phyloP scores from a whole-genome alignment of 2,888 invertebrate species.

The Spodoptera exigua region DNA sequence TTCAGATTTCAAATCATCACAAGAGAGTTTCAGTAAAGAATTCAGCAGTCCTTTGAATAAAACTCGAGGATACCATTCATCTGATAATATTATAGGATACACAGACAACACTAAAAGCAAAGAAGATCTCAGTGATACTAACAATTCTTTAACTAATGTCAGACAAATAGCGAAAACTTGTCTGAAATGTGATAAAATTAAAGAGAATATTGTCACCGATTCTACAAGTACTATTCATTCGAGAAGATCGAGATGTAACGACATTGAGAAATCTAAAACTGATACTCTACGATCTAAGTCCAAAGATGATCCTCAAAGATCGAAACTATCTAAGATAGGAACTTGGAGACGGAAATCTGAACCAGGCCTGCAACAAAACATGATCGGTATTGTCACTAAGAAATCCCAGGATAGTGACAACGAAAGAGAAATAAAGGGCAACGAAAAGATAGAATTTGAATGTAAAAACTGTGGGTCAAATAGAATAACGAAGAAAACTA shows the following conservation, averaged over 20 bases:
- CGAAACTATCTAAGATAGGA: constrained; percentile 87
- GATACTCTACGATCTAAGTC: constrained; percentile 87
- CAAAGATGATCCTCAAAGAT: constrained; percentile 86
- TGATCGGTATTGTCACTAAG: constrained; percentile 71
- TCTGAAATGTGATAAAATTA: constrained; percentile 85
- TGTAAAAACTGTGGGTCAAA: constrained; percentile 85
- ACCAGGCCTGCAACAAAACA: constrained; percentile 89
- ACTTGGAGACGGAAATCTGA: constrained; percentile 93
- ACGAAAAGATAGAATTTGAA: constrained; percentile 85
- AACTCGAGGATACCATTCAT: constrained; percentile 84
- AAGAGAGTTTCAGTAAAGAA: constrained; percentile 85
- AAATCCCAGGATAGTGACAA: constrained; percentile 79
- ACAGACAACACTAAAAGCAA: constrained; percentile 76
- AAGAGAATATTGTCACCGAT: constrained; percentile 85
- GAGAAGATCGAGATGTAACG: constrained; percentile 79
- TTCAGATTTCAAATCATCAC: constrained; percentile 84
- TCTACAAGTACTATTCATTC: constrained; percentile 69
- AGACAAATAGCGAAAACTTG: constrained; percentile 83
- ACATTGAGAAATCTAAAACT: constrained; percentile 73
- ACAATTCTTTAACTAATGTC: constrained; percentile 74
- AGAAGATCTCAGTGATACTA: constrained; percentile 78
- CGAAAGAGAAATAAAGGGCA: constrained; percentile 76
- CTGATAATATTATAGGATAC: constrained; percentile 83
- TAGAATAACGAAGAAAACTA: constrained; percentile 77
- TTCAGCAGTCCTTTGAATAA: constrained; percentile 75